Evolutionary conservation across 2,797 vertebrate genomes (phyloP).

Genomic region (Crenuchus spilurus): DNA sequence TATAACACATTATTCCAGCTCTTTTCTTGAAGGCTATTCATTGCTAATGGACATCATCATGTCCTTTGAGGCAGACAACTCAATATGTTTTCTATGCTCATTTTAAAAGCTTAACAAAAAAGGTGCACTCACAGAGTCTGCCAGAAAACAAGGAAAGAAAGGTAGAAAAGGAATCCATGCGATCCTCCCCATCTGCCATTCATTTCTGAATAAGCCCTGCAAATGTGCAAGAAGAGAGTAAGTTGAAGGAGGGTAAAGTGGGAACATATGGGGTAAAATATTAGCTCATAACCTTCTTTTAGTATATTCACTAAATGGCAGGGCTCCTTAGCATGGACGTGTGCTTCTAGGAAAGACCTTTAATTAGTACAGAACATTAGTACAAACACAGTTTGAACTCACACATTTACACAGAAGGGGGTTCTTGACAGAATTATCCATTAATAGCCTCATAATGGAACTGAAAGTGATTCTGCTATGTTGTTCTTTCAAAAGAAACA

Average conservation of each 20-base stretch:
- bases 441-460: no score
- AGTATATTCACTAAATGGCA: background rate
- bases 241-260: background rate
- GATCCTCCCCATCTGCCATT: slow-evolving; percentile 22
- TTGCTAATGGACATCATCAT: background rate
- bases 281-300: background rate
- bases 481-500: no score
- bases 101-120: background rate
- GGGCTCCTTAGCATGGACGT: no score
- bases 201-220: slow-evolving; percentile 42
- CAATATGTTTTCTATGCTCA: background rate
- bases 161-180: slow-evolving; percentile 38
- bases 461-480: no score
- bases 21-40: background rate
- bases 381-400: no score
- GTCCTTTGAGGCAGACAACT: no score
- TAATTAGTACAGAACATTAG: no score
- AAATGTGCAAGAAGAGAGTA: background rate
- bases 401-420: no score
- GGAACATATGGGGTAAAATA: background rate
- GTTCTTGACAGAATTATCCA: no score
- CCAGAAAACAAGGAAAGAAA: slow-evolving; percentile 40
- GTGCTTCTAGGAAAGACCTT: no score
- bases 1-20: background rate
- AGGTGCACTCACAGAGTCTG: slow-evolving; percentile 36